Evolutionary conservation across 2,113 vertebrate species (phyloP).

Genomic region (Odocoileus hemionus): DNA sequence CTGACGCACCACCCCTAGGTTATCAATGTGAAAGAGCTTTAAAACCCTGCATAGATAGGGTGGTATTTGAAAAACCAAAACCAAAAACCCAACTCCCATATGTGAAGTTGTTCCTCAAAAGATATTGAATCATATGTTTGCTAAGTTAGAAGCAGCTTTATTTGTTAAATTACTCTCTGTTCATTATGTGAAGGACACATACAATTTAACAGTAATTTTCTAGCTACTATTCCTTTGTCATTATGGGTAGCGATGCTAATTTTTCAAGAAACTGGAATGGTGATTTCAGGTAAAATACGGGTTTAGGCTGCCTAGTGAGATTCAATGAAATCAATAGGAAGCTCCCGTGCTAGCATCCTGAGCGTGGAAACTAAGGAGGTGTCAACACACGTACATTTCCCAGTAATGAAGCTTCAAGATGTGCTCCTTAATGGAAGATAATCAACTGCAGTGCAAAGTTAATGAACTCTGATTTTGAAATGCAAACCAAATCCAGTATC

Average conservation of each 20-base stretch:
- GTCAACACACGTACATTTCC: constrained; percentile 45
- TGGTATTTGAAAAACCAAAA: not conserved
- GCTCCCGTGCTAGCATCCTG: constrained; percentile 49
- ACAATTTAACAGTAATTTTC: constrained; percentile 37
- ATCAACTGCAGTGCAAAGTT: constrained; percentile 69
- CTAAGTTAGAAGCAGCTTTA: not conserved
- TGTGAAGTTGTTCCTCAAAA: not conserved
- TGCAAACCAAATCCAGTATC: constrained; percentile 65
- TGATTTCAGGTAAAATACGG: constrained; percentile 61
- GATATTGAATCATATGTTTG: not conserved
- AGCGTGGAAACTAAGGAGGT: constrained; percentile 29
- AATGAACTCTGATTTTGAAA: constrained; percentile 73
- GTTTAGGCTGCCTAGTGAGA: constrained; percentile 56
- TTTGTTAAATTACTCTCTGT: constrained; percentile 36
- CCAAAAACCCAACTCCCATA: not conserved
- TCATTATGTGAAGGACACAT: constrained; percentile 22
- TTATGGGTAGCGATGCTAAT: constrained; percentile 30
- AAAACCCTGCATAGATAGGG: not conserved
- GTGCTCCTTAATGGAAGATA: constrained; percentile 58
- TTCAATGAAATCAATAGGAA: constrained; percentile 60
- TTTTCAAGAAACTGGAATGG: constrained; percentile 45
- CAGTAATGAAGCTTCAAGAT: constrained; percentile 60
- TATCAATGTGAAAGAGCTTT: not conserved
- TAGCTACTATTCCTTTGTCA: not conserved
- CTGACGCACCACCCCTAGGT: not conserved